Base-by-base conservation (phyloP, 2,113 vertebrate species). In the Periophthalmus modestus region DNA sequence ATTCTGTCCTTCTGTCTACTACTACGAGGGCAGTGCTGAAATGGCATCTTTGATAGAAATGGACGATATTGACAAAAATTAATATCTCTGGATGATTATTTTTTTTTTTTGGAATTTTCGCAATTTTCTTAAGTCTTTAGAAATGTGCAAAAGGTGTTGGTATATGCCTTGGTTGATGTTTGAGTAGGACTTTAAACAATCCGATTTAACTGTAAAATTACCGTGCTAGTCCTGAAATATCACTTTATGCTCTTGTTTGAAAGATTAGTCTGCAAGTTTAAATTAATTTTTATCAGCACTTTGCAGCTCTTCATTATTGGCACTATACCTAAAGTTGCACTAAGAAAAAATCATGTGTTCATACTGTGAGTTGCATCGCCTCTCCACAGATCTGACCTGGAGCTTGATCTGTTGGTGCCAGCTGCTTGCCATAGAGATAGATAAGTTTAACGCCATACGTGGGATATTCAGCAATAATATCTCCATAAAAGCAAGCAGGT, bases 1-100 rank as follows among this genome's bases (percentile, higher is more conserved):
- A 66, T 67, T 74, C 79, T 75, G 71, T 85, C 73, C 78, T 63
- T 61, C 62, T 70, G 72, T 81, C 76, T 80, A 68, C 23, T 48
- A 7, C 43, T 36, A 19, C 50, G 39, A 66, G 21, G 50, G 50
- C 36, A 28, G 18, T 3, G 52, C 6, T 72, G 59, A 68, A 48
- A 63, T 62, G 0, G 57, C 57, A 59, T 4, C 28, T 15, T 10
- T 21, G 13, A 15, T 14, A 10, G 19, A 3, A 18, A 7, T 11
- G 19, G 19, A 19, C 19, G 52, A 55, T n/a, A 55, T 11, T 55
- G 52, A 52, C 16, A 5, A 21, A n/a, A 55, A 21, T 55, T 9
- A 55, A 7, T 43, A 43, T 9, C 39, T 43, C 39, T 43, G 39
- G 39, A 43, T 43, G 7, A 9, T 11, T 43, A 43, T 43, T 4